Base-by-base conservation (phyloP, 2,113 vertebrate genomes). In the Actenoides hombroni region DNA sequence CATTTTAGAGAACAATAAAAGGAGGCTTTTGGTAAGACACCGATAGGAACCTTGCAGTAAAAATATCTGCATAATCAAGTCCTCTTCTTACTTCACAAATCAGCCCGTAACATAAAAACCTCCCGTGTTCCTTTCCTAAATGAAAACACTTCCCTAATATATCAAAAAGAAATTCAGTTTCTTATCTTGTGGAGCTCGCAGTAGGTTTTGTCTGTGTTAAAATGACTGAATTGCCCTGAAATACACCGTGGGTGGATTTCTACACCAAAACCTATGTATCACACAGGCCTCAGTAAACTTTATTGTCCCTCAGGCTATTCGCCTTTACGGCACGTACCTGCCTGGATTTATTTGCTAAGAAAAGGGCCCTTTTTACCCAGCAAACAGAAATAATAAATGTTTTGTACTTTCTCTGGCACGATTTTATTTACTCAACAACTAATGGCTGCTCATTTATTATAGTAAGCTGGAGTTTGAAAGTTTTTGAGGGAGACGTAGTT, bases 401-500 rank as follows among this genome's bases (percentile, higher is more conserved):
- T 88, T 51, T 90, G 15, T 80, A 18, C 83, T 67, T 83, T 75
- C 44, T 88, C 9, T 24, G 89, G 79, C 33, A 0, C 90, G 91
- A 71, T 90, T 90, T 94, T 95, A 96, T 87, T 94, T 93, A 93
- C 93, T 71, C 78, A 86, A 35, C 88, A 69, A 8, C 63, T 92
- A 94, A 86, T 95, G 77, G 74, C 79, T 88, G 61, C 65, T 96
- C 88, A 54, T 96, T 91, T 91, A 86, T 96, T 96, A 78, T 4
- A 57, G 70, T 93, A 93, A 91, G 83, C 71, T 93, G 88, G 49
- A 89, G 73, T 87, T 89, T n/a, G 46, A 35, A 89, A 65, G 59
- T 70, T 97, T 95, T 85, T 56, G 49, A 78, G 85, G 64, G 84
- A 92, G 74, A 54, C 71, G 35, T 65, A 46, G 48, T 85, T 94